phyloP scores from a whole-genome alignment of 2,113 vertebrate genomes.

The Aspidoscelis tigris region DNA sequence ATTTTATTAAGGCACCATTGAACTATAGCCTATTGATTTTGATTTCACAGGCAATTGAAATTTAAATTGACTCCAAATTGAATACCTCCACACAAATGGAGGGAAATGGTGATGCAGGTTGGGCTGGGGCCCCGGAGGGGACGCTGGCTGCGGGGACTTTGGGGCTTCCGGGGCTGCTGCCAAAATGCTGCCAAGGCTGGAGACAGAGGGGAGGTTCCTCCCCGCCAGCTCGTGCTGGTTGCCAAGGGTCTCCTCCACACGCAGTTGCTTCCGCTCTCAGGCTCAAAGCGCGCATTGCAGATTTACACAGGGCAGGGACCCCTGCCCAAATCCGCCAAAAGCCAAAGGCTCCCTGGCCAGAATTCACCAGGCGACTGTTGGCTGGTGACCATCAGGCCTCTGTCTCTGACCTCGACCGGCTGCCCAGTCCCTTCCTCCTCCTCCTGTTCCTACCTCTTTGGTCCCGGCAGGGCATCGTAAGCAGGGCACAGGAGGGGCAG shows the following conservation, averaged over 20 bases:
- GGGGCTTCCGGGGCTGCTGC: background rate
- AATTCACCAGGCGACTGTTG: too few species aligned
- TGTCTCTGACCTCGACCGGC: too few species aligned
- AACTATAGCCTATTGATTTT: constrained; percentile 87
- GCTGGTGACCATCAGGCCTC: too few species aligned
- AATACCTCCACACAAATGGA: constrained; percentile 79
- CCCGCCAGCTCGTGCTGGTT: background rate
- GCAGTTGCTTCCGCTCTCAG: too few species aligned
- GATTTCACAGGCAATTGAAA: constrained; percentile 88
- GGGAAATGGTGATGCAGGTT: too few species aligned
- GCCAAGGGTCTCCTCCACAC: too few species aligned
- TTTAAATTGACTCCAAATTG: constrained; percentile 86
- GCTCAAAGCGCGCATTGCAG: too few species aligned
- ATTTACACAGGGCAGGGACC: too few species aligned
- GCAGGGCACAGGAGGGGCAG: too few species aligned
- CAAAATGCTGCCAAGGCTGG: background rate
- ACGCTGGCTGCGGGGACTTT: background rate
- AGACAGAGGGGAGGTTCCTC: background rate
- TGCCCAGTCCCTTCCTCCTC: background rate
- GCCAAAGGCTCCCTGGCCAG: too few species aligned
- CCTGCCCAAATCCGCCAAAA: too few species aligned
- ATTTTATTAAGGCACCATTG: constrained; percentile 84
- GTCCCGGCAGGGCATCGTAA: background rate
- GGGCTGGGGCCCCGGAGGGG: background rate
- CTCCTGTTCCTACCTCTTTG: too few species aligned